Base-by-base conservation (phyloP, 2,113 vertebrate species). In the Nycticryphes semicollaris region DNA sequence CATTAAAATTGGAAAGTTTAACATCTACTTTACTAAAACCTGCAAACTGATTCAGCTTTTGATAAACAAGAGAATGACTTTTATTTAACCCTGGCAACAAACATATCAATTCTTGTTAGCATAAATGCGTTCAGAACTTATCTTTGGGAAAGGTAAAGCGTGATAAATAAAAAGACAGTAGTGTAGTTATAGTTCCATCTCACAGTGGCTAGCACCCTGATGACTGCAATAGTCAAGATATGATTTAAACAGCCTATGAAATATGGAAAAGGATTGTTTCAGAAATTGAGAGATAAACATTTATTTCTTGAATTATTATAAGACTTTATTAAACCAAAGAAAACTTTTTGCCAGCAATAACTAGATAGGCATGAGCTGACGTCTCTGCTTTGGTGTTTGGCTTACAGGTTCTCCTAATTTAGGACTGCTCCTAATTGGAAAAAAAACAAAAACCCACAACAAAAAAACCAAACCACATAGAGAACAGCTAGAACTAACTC, bases 71-170 rank as follows among this genome's bases (percentile, higher is more conserved):
- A 88, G 4, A 92, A 63, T 30, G 4, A 47, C 56, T 89, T 84
- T 9, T n/a, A 86, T 86, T 67, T 66, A 85, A 73, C 20, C 5
- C n/a, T 62, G 18, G 14, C 47, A 93, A 54, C 25, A 59, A 69
- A 57, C 2, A 28, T 14, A 63, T 73, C 30, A 30, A 69, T 64
- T 77, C 53, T 51, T 59, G 67, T 74, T 48, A 54, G 47, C 21
- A 89, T 63, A 81, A 78, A 88, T 69, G 45, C 50, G 47, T 78
- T 91, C 39, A 75, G 64, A 95, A 81, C 51, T 56, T 92, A 31
- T 13, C 87, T 94, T 63, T 70, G n/a, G 30, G 41, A 77, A 41
- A 75, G 13, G 9, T 10, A 76, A 76, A 25, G 33, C 31, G 67
- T 3, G 3, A 84, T 22, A 89, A 87, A 84, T 31, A 39, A 3